These are phyloP conservation scores for Sarcophaga subvicina DNA, from an alignment of 2,888 invertebrate species.

Conservation along the genomic window DNA sequence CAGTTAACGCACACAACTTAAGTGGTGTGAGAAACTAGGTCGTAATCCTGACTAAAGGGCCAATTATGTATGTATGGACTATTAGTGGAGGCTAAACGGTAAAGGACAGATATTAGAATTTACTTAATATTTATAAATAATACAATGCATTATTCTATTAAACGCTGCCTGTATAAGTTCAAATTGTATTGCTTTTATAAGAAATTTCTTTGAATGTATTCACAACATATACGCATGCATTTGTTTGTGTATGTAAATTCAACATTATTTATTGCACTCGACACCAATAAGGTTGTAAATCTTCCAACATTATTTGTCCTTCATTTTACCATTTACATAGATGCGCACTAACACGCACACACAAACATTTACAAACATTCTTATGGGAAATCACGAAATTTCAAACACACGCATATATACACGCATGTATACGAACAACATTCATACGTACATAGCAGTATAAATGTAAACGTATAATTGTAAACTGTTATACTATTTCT, in stretches of 20 bases:
- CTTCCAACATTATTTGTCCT: constrained; percentile 64
- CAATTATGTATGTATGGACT: too few relatives aligned
- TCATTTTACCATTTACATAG: constrained; percentile 40
- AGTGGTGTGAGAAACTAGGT: too few relatives aligned
- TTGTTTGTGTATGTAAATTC: constrained; percentile 45
- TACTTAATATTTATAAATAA: too few relatives aligned
- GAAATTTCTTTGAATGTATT: constrained; percentile 45
- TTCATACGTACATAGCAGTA: background rate
- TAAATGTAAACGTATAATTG: background rate
- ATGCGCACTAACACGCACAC: background rate
- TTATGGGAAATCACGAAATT: constrained; percentile 1
- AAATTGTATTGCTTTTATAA: background rate
- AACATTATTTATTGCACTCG: constrained; percentile 65
- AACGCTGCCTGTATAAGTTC: too few relatives aligned
- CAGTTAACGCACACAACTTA: too few relatives aligned
- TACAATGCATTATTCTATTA: too few relatives aligned
- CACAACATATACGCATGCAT: constrained; percentile 20
- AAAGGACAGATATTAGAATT: too few relatives aligned
- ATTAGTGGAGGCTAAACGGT: too few relatives aligned
- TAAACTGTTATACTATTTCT: background rate
- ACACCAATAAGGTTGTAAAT: constrained; percentile 67
- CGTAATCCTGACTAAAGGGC: too few relatives aligned
- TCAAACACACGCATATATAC: background rate
- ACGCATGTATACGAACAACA: background rate
- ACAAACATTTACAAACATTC: constrained; percentile 6